phyloP scores from a whole-genome alignment of 2,797 vertebrate species.

The Poeciliopsis paucimaculata region DNA sequence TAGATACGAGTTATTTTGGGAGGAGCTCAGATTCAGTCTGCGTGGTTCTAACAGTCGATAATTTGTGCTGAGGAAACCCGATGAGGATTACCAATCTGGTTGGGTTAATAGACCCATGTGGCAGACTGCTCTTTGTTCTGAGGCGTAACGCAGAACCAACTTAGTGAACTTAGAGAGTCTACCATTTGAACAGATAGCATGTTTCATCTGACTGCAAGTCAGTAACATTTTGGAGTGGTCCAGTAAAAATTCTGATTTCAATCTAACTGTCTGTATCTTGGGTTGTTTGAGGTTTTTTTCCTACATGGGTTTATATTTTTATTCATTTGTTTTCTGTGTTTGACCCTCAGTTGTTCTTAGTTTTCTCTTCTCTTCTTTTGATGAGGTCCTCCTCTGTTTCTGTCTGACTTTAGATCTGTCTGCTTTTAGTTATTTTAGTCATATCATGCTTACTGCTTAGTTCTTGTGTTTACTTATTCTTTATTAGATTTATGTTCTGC shows the following conservation, averaged over 20 bases:
- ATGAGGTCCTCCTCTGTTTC: too few species aligned
- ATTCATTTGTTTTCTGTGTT: too few species aligned
- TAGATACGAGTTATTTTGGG: slow-evolving; percentile 8
- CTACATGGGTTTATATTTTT: too few species aligned
- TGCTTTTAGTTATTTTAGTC: too few species aligned
- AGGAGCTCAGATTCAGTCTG: slow-evolving; percentile 9
- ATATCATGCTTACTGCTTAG: too few species aligned
- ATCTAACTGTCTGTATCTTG: background rate
- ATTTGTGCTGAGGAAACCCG: background rate
- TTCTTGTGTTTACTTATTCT: too few species aligned
- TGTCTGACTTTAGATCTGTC: too few species aligned
- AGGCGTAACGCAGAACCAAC: background rate
- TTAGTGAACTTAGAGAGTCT: background rate
- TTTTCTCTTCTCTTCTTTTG: too few species aligned
- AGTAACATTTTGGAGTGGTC: background rate
- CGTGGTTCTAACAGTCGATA: background rate
- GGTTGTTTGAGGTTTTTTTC: too few species aligned
- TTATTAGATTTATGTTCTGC: too few species aligned
- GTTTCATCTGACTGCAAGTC: background rate
- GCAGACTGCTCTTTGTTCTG: background rate
- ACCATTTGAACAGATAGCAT: background rate
- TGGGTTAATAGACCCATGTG: background rate
- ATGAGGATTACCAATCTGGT: background rate
- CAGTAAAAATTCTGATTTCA: background rate
- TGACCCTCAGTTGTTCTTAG: too few species aligned